Conservation (phyloP, 2,797 vertebrate genomes). For the Streptopelia turtur region DNA sequence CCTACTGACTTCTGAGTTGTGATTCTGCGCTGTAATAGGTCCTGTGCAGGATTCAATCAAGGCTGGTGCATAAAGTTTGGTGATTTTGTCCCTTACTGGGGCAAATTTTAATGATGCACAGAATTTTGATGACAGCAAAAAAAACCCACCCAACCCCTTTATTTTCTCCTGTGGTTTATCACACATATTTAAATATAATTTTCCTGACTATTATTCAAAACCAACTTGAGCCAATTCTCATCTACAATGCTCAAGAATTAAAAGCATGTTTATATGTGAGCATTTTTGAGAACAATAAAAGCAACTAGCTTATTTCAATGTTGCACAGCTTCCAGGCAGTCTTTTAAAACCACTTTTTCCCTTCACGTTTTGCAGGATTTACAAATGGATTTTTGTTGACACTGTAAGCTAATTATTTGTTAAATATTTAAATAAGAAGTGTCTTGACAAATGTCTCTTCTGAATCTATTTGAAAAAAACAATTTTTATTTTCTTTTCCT, state of each 20-base stretch:
- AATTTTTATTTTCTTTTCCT: background rate
- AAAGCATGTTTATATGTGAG: background rate
- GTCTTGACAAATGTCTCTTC: background rate
- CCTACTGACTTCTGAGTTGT: background rate
- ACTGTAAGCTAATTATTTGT: conserved; percentile 13
- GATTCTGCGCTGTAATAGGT: background rate
- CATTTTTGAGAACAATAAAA: background rate
- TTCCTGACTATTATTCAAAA: background rate
- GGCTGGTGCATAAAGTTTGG: background rate
- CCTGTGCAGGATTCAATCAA: background rate
- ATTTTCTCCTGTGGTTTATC: background rate
- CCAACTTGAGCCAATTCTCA: background rate
- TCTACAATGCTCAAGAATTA: background rate
- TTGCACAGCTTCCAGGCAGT: background rate
- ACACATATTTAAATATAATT: background rate
- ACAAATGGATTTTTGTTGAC: conserved; percentile 20
- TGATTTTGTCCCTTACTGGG: background rate
- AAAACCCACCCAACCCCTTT: background rate
- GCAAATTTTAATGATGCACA: background rate
- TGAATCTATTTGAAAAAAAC: conserved; percentile 15
- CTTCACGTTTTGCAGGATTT: conserved; percentile 10
- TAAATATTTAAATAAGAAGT: conserved; percentile 50
- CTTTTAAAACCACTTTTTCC: background rate
- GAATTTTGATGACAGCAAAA: background rate
- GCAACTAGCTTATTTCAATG: background rate